Conservation (phyloP, 1,140 invertebrate genomes). For the Kradibia gibbosae region DNA sequence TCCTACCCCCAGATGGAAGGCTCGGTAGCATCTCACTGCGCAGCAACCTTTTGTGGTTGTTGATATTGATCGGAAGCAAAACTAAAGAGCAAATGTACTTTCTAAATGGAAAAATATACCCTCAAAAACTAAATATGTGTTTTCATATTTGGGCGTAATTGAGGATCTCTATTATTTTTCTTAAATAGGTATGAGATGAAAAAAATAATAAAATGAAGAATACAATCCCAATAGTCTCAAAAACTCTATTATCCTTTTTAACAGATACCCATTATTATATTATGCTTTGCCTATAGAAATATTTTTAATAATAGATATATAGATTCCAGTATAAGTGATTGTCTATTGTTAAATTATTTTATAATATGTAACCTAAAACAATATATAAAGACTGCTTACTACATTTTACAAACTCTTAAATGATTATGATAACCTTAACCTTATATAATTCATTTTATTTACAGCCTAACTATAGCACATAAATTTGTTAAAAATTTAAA, state of each 20-base stretch:
- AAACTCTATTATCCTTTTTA: slow-evolving; percentile 55
- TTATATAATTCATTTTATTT: background rate
- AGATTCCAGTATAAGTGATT: background rate
- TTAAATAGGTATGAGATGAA: background rate
- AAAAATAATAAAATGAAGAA: slow-evolving; percentile 1
- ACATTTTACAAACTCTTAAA: background rate
- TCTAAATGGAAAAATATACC: slow-evolving; percentile 29
- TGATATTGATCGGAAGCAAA: slow-evolving; percentile 69
- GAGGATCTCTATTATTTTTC: slow-evolving; percentile 35
- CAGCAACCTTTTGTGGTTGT: slow-evolving; percentile 63
- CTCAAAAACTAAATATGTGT: slow-evolving; percentile 9
- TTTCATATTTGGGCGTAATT: background rate
- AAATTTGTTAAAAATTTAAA: too few species aligned
- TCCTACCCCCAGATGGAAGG: slow-evolving; percentile 59
- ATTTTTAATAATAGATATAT: slow-evolving; percentile 56
- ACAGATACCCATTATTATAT: slow-evolving; percentile 61
- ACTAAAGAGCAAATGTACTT: slow-evolving; percentile 21
- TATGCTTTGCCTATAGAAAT: slow-evolving; percentile 59
- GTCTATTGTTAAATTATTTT: background rate
- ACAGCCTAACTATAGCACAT: background rate
- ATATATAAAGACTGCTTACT: background rate
- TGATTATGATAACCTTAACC: background rate
- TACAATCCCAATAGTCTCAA: slow-evolving; percentile 48
- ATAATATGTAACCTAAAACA: slow-evolving; percentile 27
- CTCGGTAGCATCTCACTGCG: slow-evolving; percentile 63